Conservation (phyloP, 2,113 vertebrate genomes). For the Peromyscus polionotus region DNA sequence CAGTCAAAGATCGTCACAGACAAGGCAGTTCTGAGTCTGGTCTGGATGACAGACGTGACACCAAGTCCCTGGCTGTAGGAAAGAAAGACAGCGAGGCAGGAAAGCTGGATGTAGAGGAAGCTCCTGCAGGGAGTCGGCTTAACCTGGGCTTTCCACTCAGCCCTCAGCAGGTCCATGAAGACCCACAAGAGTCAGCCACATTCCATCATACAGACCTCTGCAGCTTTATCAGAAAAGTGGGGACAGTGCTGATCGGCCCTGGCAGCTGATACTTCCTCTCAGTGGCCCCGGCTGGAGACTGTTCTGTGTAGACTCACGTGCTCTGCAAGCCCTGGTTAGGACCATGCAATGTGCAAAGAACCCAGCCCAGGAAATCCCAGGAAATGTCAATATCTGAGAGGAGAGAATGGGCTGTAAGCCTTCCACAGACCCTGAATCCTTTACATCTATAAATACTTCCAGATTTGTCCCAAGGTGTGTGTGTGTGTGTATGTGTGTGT, state of each 20-base stretch:
- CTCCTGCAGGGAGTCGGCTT: not conserved
- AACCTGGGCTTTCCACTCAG: not conserved
- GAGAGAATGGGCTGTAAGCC: not conserved
- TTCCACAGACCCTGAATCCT: accelerated
- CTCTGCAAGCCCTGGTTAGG: too few relatives aligned
- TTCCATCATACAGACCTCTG: accelerated
- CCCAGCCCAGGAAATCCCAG: not conserved
- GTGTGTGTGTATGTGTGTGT: not conserved
- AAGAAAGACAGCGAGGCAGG: not conserved
- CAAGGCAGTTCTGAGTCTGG: not conserved
- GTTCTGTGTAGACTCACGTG: accelerated
- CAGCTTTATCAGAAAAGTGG: not conserved
- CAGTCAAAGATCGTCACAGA: not conserved
- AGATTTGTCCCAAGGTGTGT: not conserved
- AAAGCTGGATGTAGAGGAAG: not conserved
- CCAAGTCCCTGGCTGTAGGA: not conserved
- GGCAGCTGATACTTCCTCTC: not conserved
- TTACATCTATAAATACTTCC: too few relatives aligned
- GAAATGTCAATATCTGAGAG: not conserved
- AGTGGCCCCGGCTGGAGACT: not conserved
- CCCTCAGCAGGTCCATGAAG: not conserved
- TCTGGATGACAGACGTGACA: accelerated
- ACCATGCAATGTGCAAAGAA: not conserved
- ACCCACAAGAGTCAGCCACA: accelerated
- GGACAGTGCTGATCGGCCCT: accelerated